These are phyloP conservation scores for Oncorhynchus keta DNA, from an alignment of 2,113 vertebrate genomes.

Conservation along the genomic window DNA sequence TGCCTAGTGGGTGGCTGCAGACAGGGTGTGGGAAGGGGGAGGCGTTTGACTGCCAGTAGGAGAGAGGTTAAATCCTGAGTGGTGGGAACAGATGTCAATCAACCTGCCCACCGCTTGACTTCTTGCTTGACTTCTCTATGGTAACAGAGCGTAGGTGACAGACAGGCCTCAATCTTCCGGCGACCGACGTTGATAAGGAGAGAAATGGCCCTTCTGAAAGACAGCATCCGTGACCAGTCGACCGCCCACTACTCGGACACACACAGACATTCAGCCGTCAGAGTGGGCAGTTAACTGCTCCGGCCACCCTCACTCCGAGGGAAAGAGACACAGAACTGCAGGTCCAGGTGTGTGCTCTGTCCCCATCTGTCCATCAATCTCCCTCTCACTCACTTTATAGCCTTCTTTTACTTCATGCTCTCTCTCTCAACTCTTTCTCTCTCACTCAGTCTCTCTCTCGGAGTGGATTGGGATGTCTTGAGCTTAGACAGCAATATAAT, in stretches of 20 bases:
- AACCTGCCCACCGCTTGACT: slow-evolving; percentile 38
- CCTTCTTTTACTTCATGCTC: too few species aligned
- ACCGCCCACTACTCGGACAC: neutral
- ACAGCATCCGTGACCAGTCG: neutral
- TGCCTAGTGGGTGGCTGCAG: too few species aligned
- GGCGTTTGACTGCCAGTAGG: too few species aligned
- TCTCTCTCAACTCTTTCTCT: too few species aligned
- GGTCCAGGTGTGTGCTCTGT: slow-evolving; percentile 3
- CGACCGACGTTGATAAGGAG: slow-evolving; percentile 7
- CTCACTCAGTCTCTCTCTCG: too few species aligned
- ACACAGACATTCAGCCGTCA: neutral
- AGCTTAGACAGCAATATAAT: slow-evolving; percentile 67
- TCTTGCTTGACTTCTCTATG: slow-evolving; percentile 44
- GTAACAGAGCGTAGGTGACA: slow-evolving; percentile 52
- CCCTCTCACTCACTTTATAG: too few species aligned
- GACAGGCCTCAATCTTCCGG: slow-evolving; percentile 27
- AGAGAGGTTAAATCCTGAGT: slow-evolving; percentile 18
- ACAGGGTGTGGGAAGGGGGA: neutral
- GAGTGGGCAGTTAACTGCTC: neutral
- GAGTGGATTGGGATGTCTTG: slow-evolving; percentile 42
- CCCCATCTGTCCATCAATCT: too few species aligned
- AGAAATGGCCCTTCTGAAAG: neutral
- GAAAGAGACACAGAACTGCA: neutral
- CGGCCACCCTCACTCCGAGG: neutral
- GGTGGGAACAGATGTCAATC: slow-evolving; percentile 59